Conservation (phyloP, 2,113 vertebrate genomes). For the Sardina pilchardus region DNA sequence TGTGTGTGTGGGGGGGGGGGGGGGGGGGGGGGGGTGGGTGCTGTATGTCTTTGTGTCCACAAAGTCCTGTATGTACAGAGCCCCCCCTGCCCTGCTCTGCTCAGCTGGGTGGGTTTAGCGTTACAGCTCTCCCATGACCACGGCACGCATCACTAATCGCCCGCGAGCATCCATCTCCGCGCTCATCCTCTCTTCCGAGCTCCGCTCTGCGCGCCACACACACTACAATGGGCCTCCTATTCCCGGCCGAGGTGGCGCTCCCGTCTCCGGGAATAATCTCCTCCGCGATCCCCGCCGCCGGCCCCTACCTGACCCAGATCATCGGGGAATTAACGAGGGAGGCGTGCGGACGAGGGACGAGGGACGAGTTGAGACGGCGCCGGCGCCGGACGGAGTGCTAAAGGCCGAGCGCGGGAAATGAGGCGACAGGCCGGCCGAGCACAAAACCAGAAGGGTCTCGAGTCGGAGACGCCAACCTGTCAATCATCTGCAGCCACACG, state of each 20-base stretch:
- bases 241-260: conserved; percentile 49
- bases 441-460: neutral
- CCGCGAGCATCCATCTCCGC: conserved; percentile 68
- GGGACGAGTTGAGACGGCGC: too few relatives aligned
- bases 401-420: neutral
- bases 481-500: neutral
- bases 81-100: neutral
- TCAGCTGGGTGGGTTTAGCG: conserved; percentile 58
- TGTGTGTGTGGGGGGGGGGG: neutral
- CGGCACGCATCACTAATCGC: conserved; percentile 67
- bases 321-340: conserved; percentile 2
- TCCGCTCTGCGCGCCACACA: conserved; percentile 1
- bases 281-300: conserved; percentile 50
- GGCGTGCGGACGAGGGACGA: neutral
- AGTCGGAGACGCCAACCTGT: neutral
- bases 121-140: conserved; percentile 66
- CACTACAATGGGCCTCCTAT: conserved; percentile 59
- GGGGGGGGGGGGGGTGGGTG: conserved; percentile 27
- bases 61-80: neutral
- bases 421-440: neutral
- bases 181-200: conserved; percentile 33
- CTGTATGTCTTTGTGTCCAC: conserved; percentile 49
- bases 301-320: conserved; percentile 25
- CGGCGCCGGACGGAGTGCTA: neutral
- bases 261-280: conserved; percentile 52